Evolutionary conservation across 2,113 vertebrate species (phyloP).

Genomic region (Crotophaga sulcirostris): DNA sequence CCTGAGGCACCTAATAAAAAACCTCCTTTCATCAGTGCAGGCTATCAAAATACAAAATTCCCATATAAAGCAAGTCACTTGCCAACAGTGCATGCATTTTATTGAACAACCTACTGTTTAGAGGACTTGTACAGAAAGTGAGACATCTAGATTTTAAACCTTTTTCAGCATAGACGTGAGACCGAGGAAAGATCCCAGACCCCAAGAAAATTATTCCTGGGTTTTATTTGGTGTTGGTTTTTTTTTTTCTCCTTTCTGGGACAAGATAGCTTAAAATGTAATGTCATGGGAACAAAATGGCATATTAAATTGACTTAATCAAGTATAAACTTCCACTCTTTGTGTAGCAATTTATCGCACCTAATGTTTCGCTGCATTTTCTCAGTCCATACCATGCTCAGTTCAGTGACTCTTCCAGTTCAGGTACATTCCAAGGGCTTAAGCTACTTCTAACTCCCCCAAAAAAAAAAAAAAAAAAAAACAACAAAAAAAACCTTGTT

Average conservation of each 20-base stretch:
- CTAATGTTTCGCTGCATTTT: not conserved
- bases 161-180: not conserved
- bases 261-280: not conserved
- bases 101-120: accelerated
- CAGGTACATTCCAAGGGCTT: not conserved
- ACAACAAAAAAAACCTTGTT: too few relatives aligned
- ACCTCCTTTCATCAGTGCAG: not conserved
- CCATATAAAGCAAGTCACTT: not conserved
- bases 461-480: too few relatives aligned
- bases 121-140: not conserved
- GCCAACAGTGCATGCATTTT: not conserved
- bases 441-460: not conserved
- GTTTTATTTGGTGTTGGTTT: too few relatives aligned
- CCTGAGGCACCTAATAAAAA: not conserved
- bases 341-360: not conserved
- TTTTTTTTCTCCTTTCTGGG: not conserved
- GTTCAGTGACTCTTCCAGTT: not conserved
- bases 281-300: not conserved
- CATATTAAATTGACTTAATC: not conserved
- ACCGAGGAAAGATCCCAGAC: not conserved
- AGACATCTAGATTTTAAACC: not conserved
- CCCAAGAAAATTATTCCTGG: not conserved
- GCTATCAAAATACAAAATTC: not conserved
- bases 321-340: not conserved
- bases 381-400: not conserved